Conservation (phyloP, 2,113 vertebrate genomes). For the Salvelinus fontinalis region DNA sequence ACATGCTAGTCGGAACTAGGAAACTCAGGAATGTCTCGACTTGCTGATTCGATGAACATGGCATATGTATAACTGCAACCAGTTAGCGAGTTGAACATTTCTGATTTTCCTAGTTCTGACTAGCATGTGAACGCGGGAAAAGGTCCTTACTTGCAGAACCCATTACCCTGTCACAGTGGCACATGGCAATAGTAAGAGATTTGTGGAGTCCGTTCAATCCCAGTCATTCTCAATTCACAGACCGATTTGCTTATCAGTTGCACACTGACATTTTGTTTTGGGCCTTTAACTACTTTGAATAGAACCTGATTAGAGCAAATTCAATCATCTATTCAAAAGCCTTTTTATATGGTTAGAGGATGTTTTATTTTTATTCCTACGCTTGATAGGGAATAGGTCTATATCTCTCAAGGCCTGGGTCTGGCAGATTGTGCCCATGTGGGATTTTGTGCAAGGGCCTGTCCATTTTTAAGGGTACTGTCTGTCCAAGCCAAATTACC, state of each 20-base stretch:
- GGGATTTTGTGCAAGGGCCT: conserved; percentile 1
- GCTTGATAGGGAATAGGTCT: neutral
- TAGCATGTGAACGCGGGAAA: too few relatives aligned
- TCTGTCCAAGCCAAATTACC: conserved; percentile 14
- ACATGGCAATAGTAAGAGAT: neutral
- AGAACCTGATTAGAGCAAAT: neutral
- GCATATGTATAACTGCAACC: too few relatives aligned
- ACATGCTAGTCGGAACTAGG: too few relatives aligned
- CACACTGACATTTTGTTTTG: neutral
- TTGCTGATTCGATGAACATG: too few relatives aligned
- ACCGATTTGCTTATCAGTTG: neutral
- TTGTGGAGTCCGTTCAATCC: neutral
- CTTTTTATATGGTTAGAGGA: too few relatives aligned
- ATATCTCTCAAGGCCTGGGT: neutral
- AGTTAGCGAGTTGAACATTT: too few relatives aligned
- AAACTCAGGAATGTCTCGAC: too few relatives aligned
- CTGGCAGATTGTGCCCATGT: neutral
- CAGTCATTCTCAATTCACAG: neutral
- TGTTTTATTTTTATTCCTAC: neutral
- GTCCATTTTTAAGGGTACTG: neutral
- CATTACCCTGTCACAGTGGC: neutral
- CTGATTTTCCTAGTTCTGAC: too few relatives aligned
- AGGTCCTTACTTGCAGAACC: neutral
- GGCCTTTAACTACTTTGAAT: neutral
- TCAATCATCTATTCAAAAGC: conserved; percentile 42